These are phyloP conservation scores for Drosophila bifasciata DNA, from an alignment of 1,140 invertebrate species.

Conservation along the genomic window DNA sequence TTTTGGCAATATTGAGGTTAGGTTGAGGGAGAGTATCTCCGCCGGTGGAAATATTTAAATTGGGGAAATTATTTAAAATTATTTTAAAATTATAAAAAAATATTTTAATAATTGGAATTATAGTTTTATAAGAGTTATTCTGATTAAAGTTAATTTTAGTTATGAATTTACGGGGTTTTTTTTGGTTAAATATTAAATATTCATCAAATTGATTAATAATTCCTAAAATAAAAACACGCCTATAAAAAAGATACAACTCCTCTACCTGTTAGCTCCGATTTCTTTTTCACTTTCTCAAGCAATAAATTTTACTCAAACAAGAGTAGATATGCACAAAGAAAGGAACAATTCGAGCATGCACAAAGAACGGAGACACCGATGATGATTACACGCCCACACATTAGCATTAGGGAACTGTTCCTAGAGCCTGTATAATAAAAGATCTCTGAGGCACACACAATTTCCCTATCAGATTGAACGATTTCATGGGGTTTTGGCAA, in stretches of 20 bases:
- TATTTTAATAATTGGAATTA: not conserved
- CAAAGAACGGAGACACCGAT: slow-evolving; percentile 42
- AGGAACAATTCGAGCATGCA: slow-evolving; percentile 15
- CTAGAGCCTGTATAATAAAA: slow-evolving; percentile 27
- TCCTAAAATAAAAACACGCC: no score
- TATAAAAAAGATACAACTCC: no score
- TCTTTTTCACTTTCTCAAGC: slow-evolving; percentile 65
- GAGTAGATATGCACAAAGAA: slow-evolving; percentile 20
- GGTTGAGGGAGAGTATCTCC: no score
- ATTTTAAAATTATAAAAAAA: no score
- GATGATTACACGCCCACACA: slow-evolving; percentile 75
- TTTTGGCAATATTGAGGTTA: no score
- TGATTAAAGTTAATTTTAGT: no score
- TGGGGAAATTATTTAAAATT: not conserved
- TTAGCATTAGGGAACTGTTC: slow-evolving; percentile 30
- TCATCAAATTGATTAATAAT: no score
- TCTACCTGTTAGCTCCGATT: slow-evolving; percentile 25
- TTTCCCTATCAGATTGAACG: slow-evolving; percentile 61
- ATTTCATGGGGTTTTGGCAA: slow-evolving; percentile 73
- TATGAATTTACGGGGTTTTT: no score
- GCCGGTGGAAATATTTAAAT: no score
- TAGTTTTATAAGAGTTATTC: no score
- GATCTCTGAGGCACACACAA: slow-evolving; percentile 27
- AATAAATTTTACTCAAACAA: slow-evolving; percentile 35
- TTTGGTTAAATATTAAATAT: no score